Percentiles rank a stretch among this genome's conserved stretches.
These are phyloP conservation scores for Rhineura floridana DNA, from an alignment of 2,113 vertebrate species.

Conservation along the genomic window DNA sequence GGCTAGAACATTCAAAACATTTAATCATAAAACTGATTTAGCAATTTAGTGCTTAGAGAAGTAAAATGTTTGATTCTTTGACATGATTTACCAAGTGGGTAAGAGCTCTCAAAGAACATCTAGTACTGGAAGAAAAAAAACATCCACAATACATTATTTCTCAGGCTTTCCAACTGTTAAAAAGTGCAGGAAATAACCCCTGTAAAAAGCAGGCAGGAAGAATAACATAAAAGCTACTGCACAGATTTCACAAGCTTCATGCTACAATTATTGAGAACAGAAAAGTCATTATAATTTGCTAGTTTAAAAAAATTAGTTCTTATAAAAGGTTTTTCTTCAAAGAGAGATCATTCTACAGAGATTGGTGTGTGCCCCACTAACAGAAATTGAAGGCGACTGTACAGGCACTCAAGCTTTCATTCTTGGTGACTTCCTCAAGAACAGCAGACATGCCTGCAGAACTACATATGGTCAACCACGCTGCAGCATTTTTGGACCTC, in stretches of 20 bases:
- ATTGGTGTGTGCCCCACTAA: background rate
- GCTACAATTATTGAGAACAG: background rate
- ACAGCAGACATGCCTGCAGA: background rate
- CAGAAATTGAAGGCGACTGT: background rate
- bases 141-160: slow-evolving; percentile 23
- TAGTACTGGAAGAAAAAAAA: background rate
- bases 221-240: background rate
- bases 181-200: background rate
- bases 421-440: background rate
- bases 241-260: background rate
- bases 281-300: slow-evolving; percentile 1
- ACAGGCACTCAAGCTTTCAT: background rate
- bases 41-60: slow-evolving; percentile 8
- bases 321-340: background rate
- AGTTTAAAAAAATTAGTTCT: background rate
- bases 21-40: background rate
- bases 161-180: slow-evolving; percentile 35
- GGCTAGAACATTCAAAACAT: slow-evolving; percentile 18
- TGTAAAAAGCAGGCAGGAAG: slow-evolving; percentile 2
- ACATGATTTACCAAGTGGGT: slow-evolving; percentile 16
- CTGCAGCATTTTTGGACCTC: background rate
- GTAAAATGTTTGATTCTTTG: slow-evolving; percentile 27
- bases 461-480: background rate
- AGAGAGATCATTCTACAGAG: background rate
- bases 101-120: slow-evolving; percentile 34